A percentile compares a stretch with the other conserved stretches of the same genome.
These are phyloP conservation scores for Ceratoteleas bidentatus DNA, from an alignment of 1,140 invertebrate species.

Conservation along the genomic window DNA sequence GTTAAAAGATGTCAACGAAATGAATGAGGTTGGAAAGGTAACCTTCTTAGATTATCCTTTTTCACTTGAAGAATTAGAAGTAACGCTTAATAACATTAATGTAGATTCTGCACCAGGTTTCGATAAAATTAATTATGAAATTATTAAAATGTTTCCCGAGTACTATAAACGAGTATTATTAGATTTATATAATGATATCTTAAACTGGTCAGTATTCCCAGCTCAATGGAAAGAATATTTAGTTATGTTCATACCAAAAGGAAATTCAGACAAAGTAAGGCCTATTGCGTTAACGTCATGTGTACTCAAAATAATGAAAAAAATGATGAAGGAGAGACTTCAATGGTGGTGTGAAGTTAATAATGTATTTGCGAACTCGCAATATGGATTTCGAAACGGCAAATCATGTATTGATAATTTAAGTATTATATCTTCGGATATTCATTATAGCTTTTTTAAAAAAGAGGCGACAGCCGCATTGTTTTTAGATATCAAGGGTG, in stretches of 20 bases:
- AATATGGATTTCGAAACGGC: conserved; percentile 1
- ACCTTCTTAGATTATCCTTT: conserved; percentile 2
- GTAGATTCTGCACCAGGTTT: conserved; percentile 35
- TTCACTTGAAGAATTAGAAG: conserved; percentile 16
- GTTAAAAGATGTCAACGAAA: conserved; percentile 4
- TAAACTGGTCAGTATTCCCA: conserved; percentile 25
- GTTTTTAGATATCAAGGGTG: conserved; percentile 48
- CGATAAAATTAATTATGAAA: conserved; percentile 57
- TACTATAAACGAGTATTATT: conserved; percentile 34
- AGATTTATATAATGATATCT: conserved; percentile 61
- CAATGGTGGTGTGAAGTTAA: conserved; percentile 39
- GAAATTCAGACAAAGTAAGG: conserved; percentile 40
- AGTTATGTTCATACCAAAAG: conserved; percentile 61
- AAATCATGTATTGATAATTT: background rate
- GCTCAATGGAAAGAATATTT: conserved; percentile 44
- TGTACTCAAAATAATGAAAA: conserved; percentile 37
- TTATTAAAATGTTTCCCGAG: conserved; percentile 38
- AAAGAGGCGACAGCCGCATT: conserved; percentile 9
- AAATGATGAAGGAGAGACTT: conserved; percentile 41
- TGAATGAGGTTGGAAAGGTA: background rate
- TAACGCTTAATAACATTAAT: conserved; percentile 3
- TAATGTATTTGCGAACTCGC: conserved; percentile 18
- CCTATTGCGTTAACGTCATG: conserved; percentile 53
- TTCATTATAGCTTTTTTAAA: conserved; percentile 25
- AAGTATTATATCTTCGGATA: conserved; percentile 21